Evolutionary conservation across 2,888 invertebrate genomes (phyloP).

Genomic region (Terebella lapidaria): DNA sequence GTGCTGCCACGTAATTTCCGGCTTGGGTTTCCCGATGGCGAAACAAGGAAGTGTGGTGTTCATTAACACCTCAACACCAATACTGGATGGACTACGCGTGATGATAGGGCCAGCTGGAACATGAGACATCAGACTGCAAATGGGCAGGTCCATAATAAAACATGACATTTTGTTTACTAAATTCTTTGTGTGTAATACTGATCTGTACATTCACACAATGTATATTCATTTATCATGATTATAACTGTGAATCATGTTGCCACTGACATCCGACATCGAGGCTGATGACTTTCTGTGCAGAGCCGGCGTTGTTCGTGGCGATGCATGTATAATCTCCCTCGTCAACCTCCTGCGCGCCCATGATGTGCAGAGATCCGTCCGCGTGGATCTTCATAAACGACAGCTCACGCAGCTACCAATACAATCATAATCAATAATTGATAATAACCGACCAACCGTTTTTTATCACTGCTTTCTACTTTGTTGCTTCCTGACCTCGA

Average conservation of each 20-base stretch:
- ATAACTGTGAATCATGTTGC: too few species aligned
- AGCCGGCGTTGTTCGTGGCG: conserved; percentile 56
- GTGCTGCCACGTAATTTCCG: conserved; percentile 51
- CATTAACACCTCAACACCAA: conserved; percentile 50
- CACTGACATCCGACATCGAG: conserved; percentile 29
- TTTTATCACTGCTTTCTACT: too few species aligned
- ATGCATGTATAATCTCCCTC: conserved; percentile 51
- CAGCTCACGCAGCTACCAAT: conserved; percentile 38
- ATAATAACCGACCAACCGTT: too few species aligned
- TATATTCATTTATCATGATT: too few species aligned
- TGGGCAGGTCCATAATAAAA: too few species aligned
- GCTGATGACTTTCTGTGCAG: conserved; percentile 45
- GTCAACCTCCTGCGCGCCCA: conserved; percentile 31
- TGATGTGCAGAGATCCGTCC: conserved; percentile 41
- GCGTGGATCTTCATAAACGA: conserved; percentile 41
- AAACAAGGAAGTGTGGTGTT: conserved; percentile 51
- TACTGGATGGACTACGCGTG: conserved; percentile 44
- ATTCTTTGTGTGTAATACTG: too few species aligned
- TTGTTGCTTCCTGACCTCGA: conserved; percentile 15
- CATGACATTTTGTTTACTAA: too few species aligned
- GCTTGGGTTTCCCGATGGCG: conserved; percentile 51
- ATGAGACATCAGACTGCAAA: background rate
- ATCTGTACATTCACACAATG: too few species aligned
- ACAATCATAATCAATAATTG: background rate
- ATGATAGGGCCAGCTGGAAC: conserved; percentile 51